Base-by-base conservation (phyloP, 2,888 invertebrate species). In the Brachynemurus nebulosus region DNA sequence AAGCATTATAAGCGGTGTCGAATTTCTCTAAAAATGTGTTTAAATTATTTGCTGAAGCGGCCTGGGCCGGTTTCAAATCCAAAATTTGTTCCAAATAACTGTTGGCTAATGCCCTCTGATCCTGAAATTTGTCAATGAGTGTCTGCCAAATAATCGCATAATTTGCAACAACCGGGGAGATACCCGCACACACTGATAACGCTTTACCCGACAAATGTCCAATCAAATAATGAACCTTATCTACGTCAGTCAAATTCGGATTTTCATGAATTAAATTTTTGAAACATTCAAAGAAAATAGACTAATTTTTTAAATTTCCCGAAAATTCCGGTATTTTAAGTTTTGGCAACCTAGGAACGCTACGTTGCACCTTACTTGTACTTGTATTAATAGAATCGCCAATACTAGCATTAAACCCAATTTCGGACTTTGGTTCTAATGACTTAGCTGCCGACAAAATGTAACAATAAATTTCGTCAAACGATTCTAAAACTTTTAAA, bases 101-200 rank as follows among this genome's bases (percentile, higher is more conserved):
- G 11, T n/a, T 18, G 9, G 21, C 17, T 16, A 36, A 6, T 16
- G 2, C 18, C 17, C 36, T 4, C 2, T 7, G 3, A 39, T 39
- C 23, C 18, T 39, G 12, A n/a, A 9, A 39, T 39, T 39, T 39
- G n/a, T 39, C 23, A 12, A 23, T 23, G 4, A 39, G n/a, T 5
- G 39, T 14, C 14, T 39, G 8, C 19, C 18, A 39, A 7, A 39
- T 20, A 12, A 39, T 23, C 16, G 11, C 2, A 39, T 39, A 39
- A 39, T 39, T 39, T 3, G n/a, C 39, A 18, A n/a, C 17, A 8
- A 23, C 12, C 11, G 39, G 39, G 9, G 21, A 11, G 20, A 39
- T 12, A 12, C 39, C 39, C 16, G 39, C 4, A 21, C 39, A 39
- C 6, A 39, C 19, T 2, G 20, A 12, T n/a, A 23, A n/a, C 9